Evolutionary conservation across 2,888 invertebrate genomes (phyloP).

Genomic region (Noctuana brunneofusca): DNA sequence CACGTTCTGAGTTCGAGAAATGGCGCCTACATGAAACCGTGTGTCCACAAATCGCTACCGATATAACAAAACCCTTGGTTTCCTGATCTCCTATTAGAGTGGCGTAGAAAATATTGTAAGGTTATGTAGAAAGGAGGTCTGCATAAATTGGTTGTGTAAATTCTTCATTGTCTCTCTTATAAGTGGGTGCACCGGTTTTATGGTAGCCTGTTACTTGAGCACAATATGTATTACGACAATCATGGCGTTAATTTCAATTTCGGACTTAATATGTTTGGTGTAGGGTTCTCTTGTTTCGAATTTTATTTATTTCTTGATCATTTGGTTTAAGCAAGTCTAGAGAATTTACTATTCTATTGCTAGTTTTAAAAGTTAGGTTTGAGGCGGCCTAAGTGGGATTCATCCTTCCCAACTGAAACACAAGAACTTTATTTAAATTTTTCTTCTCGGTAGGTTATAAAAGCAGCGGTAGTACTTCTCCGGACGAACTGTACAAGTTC

Average conservation of each 20-base stretch:
- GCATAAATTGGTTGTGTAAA: constrained; percentile 54
- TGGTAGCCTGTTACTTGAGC: constrained; percentile 31
- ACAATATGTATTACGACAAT: constrained; percentile 14
- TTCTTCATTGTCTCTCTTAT: constrained; percentile 63
- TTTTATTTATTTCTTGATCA: no score
- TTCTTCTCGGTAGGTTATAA: no score
- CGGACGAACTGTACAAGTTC: no score
- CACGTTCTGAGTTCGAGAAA: constrained; percentile 44
- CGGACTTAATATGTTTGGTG: no score
- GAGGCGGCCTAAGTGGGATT: no score
- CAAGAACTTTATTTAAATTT: no score
- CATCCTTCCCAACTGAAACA: no score
- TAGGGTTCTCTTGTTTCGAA: no score
- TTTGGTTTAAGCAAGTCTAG: no score
- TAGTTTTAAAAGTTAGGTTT: no score
- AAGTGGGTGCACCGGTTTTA: constrained; percentile 69
- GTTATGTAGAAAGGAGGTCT: constrained; percentile 46
- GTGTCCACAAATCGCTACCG: constrained; percentile 42
- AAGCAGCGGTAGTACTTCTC: no score
- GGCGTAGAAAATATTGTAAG: constrained; percentile 38
- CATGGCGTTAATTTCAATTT: neutral
- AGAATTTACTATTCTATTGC: no score
- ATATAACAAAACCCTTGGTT: constrained; percentile 42
- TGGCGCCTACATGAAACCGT: constrained; percentile 45
- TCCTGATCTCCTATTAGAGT: constrained; percentile 32